A percentile compares a stretch with the other conserved stretches of the same genome.
Evolutionary conservation across 2,113 vertebrate species (phyloP).

Genomic region (Oryzias celebensis): DNA sequence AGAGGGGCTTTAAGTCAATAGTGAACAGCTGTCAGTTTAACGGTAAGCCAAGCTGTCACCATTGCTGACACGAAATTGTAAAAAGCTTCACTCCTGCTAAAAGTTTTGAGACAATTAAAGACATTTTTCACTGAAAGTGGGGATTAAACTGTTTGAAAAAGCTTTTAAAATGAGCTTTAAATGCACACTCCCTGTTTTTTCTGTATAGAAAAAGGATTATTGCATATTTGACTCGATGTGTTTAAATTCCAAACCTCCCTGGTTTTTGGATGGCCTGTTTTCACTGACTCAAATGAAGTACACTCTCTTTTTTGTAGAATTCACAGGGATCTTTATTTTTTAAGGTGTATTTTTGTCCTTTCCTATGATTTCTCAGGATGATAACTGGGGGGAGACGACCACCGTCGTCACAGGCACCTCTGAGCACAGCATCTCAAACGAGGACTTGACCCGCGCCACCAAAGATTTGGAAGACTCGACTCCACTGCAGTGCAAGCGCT

Average conservation of each 20-base stretch:
- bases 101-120: too few species aligned
- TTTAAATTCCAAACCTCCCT: too few species aligned
- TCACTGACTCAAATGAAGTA: too few species aligned
- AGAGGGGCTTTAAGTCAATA: slow-evolving; percentile 15
- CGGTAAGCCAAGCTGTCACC: neutral
- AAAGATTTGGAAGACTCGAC: slow-evolving; percentile 93
- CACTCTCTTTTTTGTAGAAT: neutral
- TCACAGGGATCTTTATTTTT: neutral
- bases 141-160: too few species aligned
- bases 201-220: neutral
- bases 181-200: neutral
- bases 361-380: slow-evolving; percentile 74
- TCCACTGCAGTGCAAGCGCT: slow-evolving; percentile 87
- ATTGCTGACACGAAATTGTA: neutral
- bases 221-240: too few species aligned
- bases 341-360: neutral
- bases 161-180: neutral
- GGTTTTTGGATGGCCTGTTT: too few species aligned
- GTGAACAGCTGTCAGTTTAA: neutral
- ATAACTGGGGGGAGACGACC: slow-evolving; percentile 95
- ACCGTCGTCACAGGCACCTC: slow-evolving; percentile 92
- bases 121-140: neutral
- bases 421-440: slow-evolving; percentile 91
- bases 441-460: slow-evolving; percentile 89
- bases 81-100: rapidly evolving